These are phyloP conservation scores for Anas capensis DNA, from an alignment of 2,797 vertebrate species.

Conservation along the genomic window DNA sequence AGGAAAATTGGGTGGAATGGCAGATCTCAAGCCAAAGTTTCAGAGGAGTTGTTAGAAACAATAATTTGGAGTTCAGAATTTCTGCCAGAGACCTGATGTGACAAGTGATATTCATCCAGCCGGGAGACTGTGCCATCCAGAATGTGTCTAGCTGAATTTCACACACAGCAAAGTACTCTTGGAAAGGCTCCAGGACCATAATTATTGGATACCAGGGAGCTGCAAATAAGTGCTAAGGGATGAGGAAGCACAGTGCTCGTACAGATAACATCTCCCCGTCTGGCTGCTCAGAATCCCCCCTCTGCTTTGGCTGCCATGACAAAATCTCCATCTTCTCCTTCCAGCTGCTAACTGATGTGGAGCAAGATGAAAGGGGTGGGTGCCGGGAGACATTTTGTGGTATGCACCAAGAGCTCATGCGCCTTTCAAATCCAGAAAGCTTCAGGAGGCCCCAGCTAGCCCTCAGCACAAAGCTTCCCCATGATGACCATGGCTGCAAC, in stretches of 20 bases:
- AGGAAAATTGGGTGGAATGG: not conserved
- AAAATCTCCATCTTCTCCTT: conserved; percentile 14
- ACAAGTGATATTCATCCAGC: not conserved
- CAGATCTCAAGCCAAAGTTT: not conserved
- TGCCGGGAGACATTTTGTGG: not conserved
- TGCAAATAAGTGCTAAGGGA: conserved; percentile 60
- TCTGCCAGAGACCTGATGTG: conserved; percentile 7
- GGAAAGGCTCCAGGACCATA: conserved; percentile 30
- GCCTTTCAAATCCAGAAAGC: not conserved
- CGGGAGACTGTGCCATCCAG: not conserved
- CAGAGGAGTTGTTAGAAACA: not conserved
- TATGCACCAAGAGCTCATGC: not conserved
- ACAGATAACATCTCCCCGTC: not conserved
- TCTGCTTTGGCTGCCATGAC: not conserved
- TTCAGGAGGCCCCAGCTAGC: not conserved
- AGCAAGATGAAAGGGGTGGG: conserved; percentile 6
- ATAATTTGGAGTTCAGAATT: not conserved
- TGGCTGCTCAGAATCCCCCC: not conserved
- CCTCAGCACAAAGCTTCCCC: not conserved
- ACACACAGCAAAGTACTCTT: conserved; percentile 26
- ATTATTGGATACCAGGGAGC: conserved; percentile 29
- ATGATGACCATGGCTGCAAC: not conserved
- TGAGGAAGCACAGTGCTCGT: not conserved
- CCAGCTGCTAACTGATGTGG: fast-evolving
- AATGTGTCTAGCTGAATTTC: conserved; percentile 55